These are phyloP conservation scores for Alsophila aescularia DNA, from an alignment of 2,888 invertebrate species.

Conservation along the genomic window DNA sequence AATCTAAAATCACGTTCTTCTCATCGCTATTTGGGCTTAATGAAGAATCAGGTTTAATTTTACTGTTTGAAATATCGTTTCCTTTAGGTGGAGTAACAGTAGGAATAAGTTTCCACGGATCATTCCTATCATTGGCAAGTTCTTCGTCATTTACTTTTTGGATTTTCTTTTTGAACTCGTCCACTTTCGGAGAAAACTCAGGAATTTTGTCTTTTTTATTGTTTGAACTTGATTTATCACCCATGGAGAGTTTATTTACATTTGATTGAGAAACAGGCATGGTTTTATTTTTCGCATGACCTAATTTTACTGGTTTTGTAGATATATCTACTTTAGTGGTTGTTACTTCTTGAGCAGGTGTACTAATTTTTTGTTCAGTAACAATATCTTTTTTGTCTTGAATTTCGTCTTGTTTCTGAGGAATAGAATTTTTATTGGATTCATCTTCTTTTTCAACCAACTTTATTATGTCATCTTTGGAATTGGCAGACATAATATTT, in stretches of 20 bases:
- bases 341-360: slow-evolving; percentile 7
- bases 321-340: slow-evolving; percentile 24
- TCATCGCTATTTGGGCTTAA: slow-evolving; percentile 51
- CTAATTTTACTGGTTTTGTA: slow-evolving; percentile 20
- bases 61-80: slow-evolving; percentile 69
- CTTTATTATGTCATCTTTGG: slow-evolving; percentile 16
- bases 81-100: slow-evolving; percentile 81
- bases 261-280: slow-evolving; percentile 28
- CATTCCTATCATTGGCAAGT: slow-evolving; percentile 65
- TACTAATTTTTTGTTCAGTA: neutral
- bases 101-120: slow-evolving; percentile 85
- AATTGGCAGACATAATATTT: slow-evolving; percentile 14
- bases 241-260: slow-evolving; percentile 40
- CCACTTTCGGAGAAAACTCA: slow-evolving; percentile 64
- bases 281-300: slow-evolving; percentile 27
- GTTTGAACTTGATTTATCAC: slow-evolving; percentile 28
- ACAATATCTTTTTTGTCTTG: slow-evolving; percentile 23
- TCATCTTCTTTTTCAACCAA: slow-evolving; percentile 19
- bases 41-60: slow-evolving; percentile 60
- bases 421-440: slow-evolving; percentile 7
- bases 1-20: slow-evolving; percentile 69
- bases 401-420: slow-evolving; percentile 24
- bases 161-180: slow-evolving; percentile 78
- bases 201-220: slow-evolving; percentile 49
- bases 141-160: slow-evolving; percentile 79